A percentile compares a stretch with the other conserved stretches of the same genome.
Conservation (phyloP, 23 tunicate genomes). For the Oikopleura vanhoeffeni region DNA sequence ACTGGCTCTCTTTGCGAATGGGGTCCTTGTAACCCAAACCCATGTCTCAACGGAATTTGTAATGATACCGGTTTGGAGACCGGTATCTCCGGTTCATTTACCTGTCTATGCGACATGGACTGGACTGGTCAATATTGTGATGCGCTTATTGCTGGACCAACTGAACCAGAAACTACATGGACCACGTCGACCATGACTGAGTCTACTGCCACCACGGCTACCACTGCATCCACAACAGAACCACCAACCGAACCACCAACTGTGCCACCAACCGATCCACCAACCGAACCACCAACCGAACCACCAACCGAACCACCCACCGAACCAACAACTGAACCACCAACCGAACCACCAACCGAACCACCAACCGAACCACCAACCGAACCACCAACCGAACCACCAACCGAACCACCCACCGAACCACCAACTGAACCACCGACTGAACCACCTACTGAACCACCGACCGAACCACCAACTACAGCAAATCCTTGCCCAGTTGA, state of each 20-base stretch:
- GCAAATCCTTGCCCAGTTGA: not conserved
- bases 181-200: not conserved
- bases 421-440: not conserved
- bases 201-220: not conserved
- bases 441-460: not conserved
- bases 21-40: constrained; percentile 2
- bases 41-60: not conserved
- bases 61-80: not conserved
- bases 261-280: not conserved
- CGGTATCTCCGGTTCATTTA: constrained; percentile 8
- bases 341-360: not conserved
- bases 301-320: not conserved
- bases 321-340: not conserved
- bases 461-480: not conserved
- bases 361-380: constrained; percentile 8
- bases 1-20: not conserved
- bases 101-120: not conserved
- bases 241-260: not conserved
- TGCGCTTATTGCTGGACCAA: not conserved
- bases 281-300: not conserved
- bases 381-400: not conserved
- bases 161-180: not conserved
- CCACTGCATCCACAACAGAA: not conserved
- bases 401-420: not conserved
- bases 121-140: constrained; percentile 12